Evolutionary conservation across 2,888 invertebrate species (phyloP), one percentile per base, ranked within the genome.

Genomic region (Drosophila kanekoi): DNA sequence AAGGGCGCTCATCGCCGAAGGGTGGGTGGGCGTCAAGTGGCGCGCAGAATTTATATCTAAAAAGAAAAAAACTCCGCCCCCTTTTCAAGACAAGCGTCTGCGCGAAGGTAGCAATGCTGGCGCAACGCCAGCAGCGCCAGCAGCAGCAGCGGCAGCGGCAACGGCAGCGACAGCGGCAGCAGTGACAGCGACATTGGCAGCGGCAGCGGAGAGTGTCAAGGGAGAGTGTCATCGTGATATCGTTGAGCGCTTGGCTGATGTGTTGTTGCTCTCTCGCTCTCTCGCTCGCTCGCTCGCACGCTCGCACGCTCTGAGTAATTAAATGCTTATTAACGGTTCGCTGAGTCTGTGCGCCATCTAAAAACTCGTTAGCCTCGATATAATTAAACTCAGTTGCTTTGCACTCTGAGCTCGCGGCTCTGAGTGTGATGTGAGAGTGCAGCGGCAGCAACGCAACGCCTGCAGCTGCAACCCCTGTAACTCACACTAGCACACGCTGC

Each of bases 301-400:
- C 67, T 56, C 68, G 57, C 63, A 62, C 74, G 81, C 86, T 67
- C 62, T 87, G 79, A 78, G 80, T 91, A 91, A 90, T 91, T 91
- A 91, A 90, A 91, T 90, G 89, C 89, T 85, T 89, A 89, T 91
- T 91, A 91, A 91, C 90, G 90, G 89, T 91, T 91, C 87, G 90
- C 89, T 91, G 90, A 87, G 82, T 89, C 84, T 90, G 64, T 85
- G 63, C 75, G 81, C 77, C 68, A 72, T 72, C 78, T 74, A 79
- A 78, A 76, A 79, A 79, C 79, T 84, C 80, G 88, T 86, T 88
- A 88, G 88, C 78, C 87, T 78, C 85, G 81, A 78, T 79, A 85
- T 82, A 82, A 82, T 82, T 82, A 86, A 82, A 79, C 82, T 82
- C 82, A 87, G 82, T 61, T 59, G 66, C 61, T 53, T 53, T 52